Conservation (phyloP, 2,113 vertebrate genomes). For the Coptodon rendalli region DNA sequence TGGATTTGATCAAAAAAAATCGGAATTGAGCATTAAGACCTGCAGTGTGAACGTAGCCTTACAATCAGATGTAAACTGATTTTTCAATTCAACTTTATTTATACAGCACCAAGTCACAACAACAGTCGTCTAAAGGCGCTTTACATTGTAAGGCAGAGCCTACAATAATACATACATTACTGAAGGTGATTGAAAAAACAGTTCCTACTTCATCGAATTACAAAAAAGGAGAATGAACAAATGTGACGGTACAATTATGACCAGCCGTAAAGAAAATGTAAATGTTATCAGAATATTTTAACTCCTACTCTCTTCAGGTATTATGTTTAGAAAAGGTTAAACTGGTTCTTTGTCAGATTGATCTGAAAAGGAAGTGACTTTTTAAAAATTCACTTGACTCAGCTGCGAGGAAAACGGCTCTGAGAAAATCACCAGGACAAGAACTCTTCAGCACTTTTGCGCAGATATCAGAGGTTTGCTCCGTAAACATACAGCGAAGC, state of each 20-base stretch:
- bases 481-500: neutral
- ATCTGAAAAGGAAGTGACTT: neutral
- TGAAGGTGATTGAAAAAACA: neutral
- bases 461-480: neutral
- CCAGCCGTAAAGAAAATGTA: neutral
- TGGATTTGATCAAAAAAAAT: too few relatives aligned
- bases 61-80: neutral
- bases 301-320: neutral
- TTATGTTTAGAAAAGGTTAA: rapidly evolving
- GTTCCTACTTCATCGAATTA: neutral
- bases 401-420: rapidly evolving
- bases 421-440: neutral
- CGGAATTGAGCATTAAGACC: too few relatives aligned
- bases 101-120: neutral
- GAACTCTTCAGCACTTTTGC: neutral
- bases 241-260: rapidly evolving
- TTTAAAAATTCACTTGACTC: rapidly evolving
- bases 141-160: rapidly evolving
- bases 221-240: rapidly evolving
- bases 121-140: neutral
- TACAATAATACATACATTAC: rapidly evolving
- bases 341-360: neutral
- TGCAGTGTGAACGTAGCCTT: too few relatives aligned
- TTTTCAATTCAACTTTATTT: neutral
- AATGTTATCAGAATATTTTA: neutral